Evolutionary conservation across 1,140 invertebrate genomes (phyloP), one percentile per base, ranked within the genome.

Genomic region (Nasonia vitripennis): DNA sequence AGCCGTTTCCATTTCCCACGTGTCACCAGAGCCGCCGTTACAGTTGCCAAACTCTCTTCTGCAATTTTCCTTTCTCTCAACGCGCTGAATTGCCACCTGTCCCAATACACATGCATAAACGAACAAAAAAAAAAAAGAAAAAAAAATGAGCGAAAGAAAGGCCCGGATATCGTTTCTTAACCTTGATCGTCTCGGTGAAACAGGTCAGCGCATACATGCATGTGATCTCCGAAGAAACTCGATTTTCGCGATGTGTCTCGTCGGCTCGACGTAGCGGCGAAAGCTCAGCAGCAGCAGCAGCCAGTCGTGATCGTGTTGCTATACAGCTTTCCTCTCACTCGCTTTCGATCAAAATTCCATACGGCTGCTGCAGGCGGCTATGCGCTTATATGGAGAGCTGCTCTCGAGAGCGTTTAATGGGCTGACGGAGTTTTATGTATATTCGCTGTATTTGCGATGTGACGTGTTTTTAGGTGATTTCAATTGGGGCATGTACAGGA

Each of bases 301-400:
- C 68, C 12, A 27, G 68, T 71, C 23, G 67, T 41, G 79, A 48
- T 79, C 78, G 37, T 17, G 12, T 20, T 41, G 45, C 37, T 75
- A 12, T 27, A 17, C 27, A 51, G 37, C 74, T 83, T 51, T 77
- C 82, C 82, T 83, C 82, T 83, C 82, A 78, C 82, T 83, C 55
- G 81, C 73, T 83, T 83, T 73, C 48, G 74, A 78, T 83, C 55
- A 67, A 83, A 78, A 83, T 41, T 83, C 74, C n/a, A 62, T 78
- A 37, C 41, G 82, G 82, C 55, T 55, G 51, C 81, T 67, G 81
- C 81, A 83, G 14, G 27, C 68, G 12, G 68, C 67, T 62, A 62
- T 62, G 55, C 55, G 55, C 55, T 62, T 62, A 62, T 62, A 62
- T 62, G 55, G 55, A 62, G 55, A 62, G 55, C 20, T 7, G 27